Conservation (phyloP, 2,797 vertebrate species). For the Rhabdophis nuchalis region DNA sequence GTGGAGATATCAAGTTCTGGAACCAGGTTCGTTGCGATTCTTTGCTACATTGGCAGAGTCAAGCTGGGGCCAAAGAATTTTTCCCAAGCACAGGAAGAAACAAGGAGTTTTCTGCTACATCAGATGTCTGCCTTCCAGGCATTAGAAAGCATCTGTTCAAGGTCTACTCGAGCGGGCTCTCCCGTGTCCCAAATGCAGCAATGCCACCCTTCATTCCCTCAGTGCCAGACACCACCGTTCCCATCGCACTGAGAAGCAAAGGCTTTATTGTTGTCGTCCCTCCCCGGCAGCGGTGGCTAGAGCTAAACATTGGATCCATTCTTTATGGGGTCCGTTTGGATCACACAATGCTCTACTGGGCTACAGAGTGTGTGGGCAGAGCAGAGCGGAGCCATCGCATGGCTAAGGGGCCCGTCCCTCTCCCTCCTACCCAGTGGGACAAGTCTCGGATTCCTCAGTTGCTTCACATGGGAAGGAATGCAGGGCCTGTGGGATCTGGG, state of each 20-base stretch:
- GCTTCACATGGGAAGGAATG: slow-evolving; percentile 41
- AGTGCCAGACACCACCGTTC: slow-evolving; percentile 52
- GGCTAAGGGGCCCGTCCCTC: slow-evolving; percentile 22
- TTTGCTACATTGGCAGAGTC: not conserved
- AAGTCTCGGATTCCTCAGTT: slow-evolving; percentile 70
- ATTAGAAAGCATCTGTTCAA: not conserved
- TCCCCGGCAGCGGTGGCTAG: slow-evolving; percentile 33
- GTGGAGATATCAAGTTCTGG: not conserved
- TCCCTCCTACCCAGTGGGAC: slow-evolving; percentile 19
- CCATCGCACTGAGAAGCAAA: slow-evolving; percentile 55
- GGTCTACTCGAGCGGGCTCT: not conserved
- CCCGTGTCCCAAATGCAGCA: not conserved
- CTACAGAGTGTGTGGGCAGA: slow-evolving; percentile 12
- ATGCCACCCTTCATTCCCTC: slow-evolving; percentile 43
- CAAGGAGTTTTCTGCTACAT: not conserved
- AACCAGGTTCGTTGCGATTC: not conserved
- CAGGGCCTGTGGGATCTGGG: not conserved
- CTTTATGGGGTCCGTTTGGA: slow-evolving; percentile 43
- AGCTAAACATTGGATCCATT: slow-evolving; percentile 59
- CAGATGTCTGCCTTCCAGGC: not conserved
- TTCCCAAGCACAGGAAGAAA: not conserved
- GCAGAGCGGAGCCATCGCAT: not conserved
- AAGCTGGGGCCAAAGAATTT: not conserved
- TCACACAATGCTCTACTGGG: slow-evolving; percentile 38
- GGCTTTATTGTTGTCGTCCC: slow-evolving; percentile 64